Conservation (phyloP, 2,113 vertebrate species). For the Gymnobelideus leadbeateri region DNA sequence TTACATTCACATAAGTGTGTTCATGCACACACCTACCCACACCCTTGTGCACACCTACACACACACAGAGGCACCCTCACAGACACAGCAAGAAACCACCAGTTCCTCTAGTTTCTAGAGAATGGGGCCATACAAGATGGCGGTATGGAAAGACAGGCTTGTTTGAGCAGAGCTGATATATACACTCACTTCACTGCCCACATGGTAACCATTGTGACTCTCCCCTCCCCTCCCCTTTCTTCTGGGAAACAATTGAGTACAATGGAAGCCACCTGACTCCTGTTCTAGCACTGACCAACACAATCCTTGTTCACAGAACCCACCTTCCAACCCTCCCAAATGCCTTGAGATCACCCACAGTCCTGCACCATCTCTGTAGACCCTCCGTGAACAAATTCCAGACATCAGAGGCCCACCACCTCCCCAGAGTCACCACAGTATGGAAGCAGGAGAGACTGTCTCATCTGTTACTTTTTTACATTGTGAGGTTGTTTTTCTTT, state of each 20-base stretch:
- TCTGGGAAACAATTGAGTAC: background rate
- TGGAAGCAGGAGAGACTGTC: background rate
- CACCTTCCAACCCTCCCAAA: background rate
- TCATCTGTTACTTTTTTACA: background rate
- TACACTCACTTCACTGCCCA: background rate
- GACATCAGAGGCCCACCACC: background rate
- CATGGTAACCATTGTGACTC: background rate
- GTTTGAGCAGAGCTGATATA: background rate
- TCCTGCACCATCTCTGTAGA: background rate
- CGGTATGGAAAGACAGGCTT: background rate
- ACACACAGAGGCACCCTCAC: background rate
- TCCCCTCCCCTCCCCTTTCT: accelerated
- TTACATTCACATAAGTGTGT: background rate
- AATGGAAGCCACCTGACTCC: too few species aligned
- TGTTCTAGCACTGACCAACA: background rate
- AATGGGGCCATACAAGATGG: background rate
- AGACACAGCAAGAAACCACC: background rate
- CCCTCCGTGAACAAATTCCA: background rate
- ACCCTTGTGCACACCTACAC: too few species aligned
- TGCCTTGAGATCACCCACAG: background rate
- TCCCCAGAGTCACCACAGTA: background rate
- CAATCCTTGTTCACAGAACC: background rate
- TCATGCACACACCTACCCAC: background rate
- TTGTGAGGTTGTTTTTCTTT: background rate
- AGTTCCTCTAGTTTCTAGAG: background rate